Conservation (phyloP, 2,888 invertebrate species). For the Eurois occulta region DNA sequence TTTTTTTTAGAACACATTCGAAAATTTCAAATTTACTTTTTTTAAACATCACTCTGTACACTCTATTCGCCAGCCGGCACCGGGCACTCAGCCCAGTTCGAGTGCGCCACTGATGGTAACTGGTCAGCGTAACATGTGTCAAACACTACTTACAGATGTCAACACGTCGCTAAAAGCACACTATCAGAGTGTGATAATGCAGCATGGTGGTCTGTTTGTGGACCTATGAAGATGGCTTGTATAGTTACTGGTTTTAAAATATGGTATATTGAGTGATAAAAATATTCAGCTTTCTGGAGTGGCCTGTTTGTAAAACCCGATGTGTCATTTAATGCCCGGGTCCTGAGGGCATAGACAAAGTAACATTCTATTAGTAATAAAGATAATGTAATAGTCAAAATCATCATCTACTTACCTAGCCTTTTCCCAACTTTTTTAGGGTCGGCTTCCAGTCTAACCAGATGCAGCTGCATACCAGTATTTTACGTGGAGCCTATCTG, state of each 20-base stretch:
- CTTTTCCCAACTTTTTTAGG: background rate
- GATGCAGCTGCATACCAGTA: background rate
- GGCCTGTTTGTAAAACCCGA: background rate
- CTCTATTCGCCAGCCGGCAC: slow-evolving; percentile 20
- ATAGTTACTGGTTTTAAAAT: background rate
- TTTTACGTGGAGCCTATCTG: background rate
- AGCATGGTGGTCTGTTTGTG: slow-evolving; percentile 58
- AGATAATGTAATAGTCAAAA: background rate
- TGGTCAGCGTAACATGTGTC: slow-evolving; percentile 62
- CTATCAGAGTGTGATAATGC: slow-evolving; percentile 63
- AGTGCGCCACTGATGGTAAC: slow-evolving; percentile 35
- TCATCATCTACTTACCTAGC: background rate
- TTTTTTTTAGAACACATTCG: background rate
- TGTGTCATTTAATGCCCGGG: background rate
- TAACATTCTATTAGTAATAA: background rate
- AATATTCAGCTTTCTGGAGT: background rate
- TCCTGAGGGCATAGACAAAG: background rate
- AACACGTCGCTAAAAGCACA: slow-evolving; percentile 60
- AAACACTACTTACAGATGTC: slow-evolving; percentile 60
- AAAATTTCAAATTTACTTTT: slow-evolving; percentile 1
- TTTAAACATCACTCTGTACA: slow-evolving; percentile 53
- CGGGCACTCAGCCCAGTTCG: slow-evolving; percentile 45
- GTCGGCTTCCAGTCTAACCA: background rate
- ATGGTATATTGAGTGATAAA: background rate
- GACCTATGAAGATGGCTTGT: slow-evolving; percentile 30